phyloP scores from a whole-genome alignment of 2,888 invertebrate species.

The Megastigmus dorsalis region DNA sequence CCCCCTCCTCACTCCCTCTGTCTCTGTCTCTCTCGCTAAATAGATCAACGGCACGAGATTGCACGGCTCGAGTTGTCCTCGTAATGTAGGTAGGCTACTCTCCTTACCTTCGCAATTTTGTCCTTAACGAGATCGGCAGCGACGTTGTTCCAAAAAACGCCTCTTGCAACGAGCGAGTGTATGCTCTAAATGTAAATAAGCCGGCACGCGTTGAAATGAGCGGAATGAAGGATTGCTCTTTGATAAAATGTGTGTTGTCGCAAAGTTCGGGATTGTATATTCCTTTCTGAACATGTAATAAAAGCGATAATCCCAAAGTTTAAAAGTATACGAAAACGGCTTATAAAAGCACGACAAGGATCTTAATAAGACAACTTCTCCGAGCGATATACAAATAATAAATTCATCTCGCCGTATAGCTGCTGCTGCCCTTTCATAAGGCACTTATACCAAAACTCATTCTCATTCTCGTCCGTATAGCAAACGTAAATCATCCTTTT shows the following conservation, averaged over 20 bases:
- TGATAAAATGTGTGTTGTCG: no score
- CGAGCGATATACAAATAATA: background rate
- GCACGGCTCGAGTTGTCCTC: constrained; percentile 43
- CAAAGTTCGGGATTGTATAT: no score
- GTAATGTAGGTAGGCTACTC: constrained; percentile 14
- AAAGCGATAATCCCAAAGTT: background rate
- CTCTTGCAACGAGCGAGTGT: background rate
- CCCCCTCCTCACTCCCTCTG: background rate
- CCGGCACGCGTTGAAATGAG: no score
- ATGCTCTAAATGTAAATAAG: no score
- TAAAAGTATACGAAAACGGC: background rate
- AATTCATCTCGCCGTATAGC: background rate
- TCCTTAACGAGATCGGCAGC: constrained; percentile 26
- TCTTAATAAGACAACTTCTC: background rate
- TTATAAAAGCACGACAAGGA: background rate
- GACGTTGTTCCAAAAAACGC: background rate
- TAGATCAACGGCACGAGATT: constrained; percentile 70
- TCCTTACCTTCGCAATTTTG: constrained; percentile 20
- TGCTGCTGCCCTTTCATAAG: background rate
- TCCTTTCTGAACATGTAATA: background rate
- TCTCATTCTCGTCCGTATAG: background rate
- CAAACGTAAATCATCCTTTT: constrained; percentile 36
- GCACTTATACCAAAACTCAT: background rate
- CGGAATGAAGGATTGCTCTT: no score
- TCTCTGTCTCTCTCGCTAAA: constrained; percentile 57